Evolutionary conservation across 2,888 invertebrate genomes (phyloP), one percentile per base, ranked within the genome.

Genomic region (Parnassius orleans): DNA sequence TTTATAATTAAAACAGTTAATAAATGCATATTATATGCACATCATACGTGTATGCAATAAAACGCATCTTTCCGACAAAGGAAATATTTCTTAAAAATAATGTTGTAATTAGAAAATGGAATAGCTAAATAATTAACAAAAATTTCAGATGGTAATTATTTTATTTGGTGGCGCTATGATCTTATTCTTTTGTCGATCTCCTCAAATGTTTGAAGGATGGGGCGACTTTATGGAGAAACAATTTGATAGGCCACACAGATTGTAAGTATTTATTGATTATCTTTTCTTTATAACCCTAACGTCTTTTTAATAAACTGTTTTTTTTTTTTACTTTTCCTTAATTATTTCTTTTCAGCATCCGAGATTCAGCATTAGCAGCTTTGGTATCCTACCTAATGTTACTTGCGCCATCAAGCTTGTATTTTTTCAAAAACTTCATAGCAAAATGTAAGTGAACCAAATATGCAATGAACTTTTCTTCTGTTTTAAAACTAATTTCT

Each of bases 161-260:
- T 67, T 90, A 52, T 90, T 90, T 61, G 72, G 77, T 0, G 74
- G 76, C 2, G 84, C 87, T 0, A 87, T 90, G 70, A 0, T 82
- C 0, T n/a, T 69, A 10, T 90, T 90, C 63, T 90, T 90, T 68
- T 76, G 75, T 58, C 84, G 89, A 2, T 84, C 88, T 0, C 90
- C 90, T n/a, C 81, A 86, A 79, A 68, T 88, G 54, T 88, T 90
- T 60, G 0, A 1, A 0, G 90, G 90, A 19, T 90, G 90, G 90
- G 87, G 76, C 9, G 89, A 90, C 33, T 0, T 2, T 0, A 65
- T 87, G 2, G 24, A 5, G 0, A 2, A 64, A 0, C 68, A 43
- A 56, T 81, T 68, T 65, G 59, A 9, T 0, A 57, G 14, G 43
- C 47, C 50, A 46, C 2, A 0, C 0, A 80, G 74, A 74, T 86